Base-by-base conservation (phyloP, 1,140 invertebrate species). In the Diploscapter pachys region DNA sequence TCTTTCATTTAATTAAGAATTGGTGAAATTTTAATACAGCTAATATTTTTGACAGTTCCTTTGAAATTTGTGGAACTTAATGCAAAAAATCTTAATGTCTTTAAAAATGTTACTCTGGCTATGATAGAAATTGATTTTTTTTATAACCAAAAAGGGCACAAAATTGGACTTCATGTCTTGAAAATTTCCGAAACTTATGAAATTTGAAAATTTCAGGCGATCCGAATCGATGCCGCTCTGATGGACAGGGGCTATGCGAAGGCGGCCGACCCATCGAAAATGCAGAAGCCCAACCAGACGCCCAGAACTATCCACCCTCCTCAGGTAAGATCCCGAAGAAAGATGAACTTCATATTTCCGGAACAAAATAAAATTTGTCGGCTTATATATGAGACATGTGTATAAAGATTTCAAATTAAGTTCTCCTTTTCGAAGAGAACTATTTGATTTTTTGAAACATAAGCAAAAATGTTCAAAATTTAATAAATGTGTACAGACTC, bases 261-360 rank as follows among this genome's bases (percentile, higher is more conserved):
- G 57, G 69, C 75, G 3, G 68, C 76, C 51, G 77, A 78, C 62
- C 77, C 77, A 54, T 78, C 77, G 6, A 78, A 78, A 56, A 56
- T 77, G 56, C 31, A 31, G 31, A 31, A 1, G 31, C 31, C 31
- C 31, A 31, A 31, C 31, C 31, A 31, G 31, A 31, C 31, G 31
- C 31, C 31, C 31, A 31, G 31, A 31, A 1, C 31, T 31, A 31
- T 31, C 1, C 31, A 31, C 1, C 31, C 31, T 1, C 31, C 31
- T 31, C 31, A 31, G 31, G 31, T 31, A 31, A 31, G 31, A 31
- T 31, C 31, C 31, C 31, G 1, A 31, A 31, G 31, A 31, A 31
- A 31, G 1, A 31, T 31, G 31, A 31, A 31, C 31, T 31, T 31
- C 31, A 31, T 31, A 31, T 31, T 31, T 31, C 31, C 31, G 31